These are phyloP conservation scores for Streptopelia turtur DNA, from an alignment of 2,797 vertebrate genomes.

Conservation along the genomic window DNA sequence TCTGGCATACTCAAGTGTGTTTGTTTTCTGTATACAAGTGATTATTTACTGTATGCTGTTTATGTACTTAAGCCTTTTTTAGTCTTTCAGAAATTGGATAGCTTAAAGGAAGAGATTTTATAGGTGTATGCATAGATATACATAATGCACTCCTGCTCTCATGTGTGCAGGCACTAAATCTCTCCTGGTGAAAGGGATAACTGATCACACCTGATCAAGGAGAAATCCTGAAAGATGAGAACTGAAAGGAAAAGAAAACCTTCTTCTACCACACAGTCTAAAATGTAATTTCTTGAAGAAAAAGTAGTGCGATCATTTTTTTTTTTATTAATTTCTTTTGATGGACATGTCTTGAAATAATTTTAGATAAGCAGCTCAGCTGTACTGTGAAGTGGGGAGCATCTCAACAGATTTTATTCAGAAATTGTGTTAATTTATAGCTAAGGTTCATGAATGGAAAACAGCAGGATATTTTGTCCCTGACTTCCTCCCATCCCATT, in stretches of 20 bases:
- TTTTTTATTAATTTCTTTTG: background rate
- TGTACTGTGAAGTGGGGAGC: background rate
- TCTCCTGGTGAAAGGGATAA: background rate
- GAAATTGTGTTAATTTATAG: background rate
- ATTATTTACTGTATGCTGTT: background rate
- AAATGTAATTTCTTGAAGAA: background rate
- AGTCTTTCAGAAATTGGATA: background rate
- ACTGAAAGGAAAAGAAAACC: background rate
- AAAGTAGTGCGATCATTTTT: background rate
- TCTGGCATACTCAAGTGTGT: background rate
- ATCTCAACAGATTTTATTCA: background rate
- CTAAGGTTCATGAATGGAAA: background rate
- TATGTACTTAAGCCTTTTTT: background rate
- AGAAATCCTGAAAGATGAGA: background rate
- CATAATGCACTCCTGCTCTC: accelerated
- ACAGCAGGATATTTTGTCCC: background rate
- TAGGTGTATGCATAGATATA: background rate
- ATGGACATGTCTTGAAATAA: background rate
- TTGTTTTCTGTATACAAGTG: background rate
- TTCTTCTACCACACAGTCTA: background rate
- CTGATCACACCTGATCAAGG: background rate
- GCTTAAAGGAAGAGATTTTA: background rate
- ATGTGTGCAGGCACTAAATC: background rate
- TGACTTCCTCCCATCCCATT: background rate
- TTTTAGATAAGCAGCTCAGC: background rate